A percentile compares a stretch with the other conserved stretches of the same genome.
phyloP scores from a whole-genome alignment of 2,888 invertebrate species.

The Bibio marci region DNA sequence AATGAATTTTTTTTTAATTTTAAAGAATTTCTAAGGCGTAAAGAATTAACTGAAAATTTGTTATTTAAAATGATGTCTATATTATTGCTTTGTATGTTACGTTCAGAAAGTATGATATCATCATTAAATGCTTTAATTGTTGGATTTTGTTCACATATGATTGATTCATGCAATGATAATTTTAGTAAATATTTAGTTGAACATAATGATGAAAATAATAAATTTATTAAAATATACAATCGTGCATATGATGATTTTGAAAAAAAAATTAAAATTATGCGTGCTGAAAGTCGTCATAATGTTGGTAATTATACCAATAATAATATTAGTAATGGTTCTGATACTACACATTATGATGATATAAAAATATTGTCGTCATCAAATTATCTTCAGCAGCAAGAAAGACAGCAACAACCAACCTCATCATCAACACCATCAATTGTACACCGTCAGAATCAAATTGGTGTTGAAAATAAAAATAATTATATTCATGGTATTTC shows the following conservation, averaged over 20 bases:
- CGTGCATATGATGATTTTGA: conserved; percentile 17
- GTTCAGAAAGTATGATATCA: conserved; percentile 55
- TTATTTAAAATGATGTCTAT: conserved; percentile 71
- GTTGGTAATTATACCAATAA: no score
- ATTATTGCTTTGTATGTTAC: conserved; percentile 62
- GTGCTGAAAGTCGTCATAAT: conserved; percentile 23
- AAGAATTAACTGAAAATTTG: conserved; percentile 40
- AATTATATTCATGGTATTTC: no score
- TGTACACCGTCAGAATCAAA: no score
- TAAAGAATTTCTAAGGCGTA: conserved; percentile 48
- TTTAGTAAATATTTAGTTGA: conserved; percentile 24
- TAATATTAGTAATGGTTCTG: no score
- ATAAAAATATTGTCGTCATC: no score
- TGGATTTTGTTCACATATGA: conserved; percentile 48
- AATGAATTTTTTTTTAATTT: conserved; percentile 53
- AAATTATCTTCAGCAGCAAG: no score
- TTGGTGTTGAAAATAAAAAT: no score
- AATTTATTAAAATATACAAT: conserved; percentile 22
- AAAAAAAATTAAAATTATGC: conserved; percentile 18
- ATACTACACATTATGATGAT: no score
- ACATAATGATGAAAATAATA: conserved; percentile 22
- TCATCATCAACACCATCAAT: no score
- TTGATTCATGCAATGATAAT: conserved; percentile 33
- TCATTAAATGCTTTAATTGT: conserved; percentile 71
- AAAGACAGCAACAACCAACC: no score